Percentiles rank a stretch among this genome's conserved stretches.
These are phyloP conservation scores for Xanthorhoe spadicearia DNA, from an alignment of 2,888 invertebrate species.

Conservation along the genomic window DNA sequence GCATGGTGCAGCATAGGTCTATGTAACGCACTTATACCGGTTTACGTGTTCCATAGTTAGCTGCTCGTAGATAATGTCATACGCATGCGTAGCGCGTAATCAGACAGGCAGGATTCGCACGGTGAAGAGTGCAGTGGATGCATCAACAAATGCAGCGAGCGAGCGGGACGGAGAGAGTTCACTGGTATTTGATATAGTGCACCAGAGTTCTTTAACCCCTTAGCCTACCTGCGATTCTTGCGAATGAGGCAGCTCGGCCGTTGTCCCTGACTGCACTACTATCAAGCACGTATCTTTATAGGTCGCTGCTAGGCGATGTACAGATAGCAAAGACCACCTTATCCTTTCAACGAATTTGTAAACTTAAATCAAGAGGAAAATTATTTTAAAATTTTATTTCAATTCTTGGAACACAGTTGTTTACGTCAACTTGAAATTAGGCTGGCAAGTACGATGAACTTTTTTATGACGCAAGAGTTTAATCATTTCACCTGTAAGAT, in stretches of 20 bases:
- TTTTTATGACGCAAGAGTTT: slow-evolving; percentile 20
- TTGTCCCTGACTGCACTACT: slow-evolving; percentile 82
- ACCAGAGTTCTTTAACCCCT: slow-evolving; percentile 84
- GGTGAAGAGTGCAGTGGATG: slow-evolving; percentile 72
- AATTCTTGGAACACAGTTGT: slow-evolving; percentile 25
- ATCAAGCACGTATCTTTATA: slow-evolving; percentile 81
- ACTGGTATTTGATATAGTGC: slow-evolving; percentile 85
- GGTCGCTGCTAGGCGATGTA: slow-evolving; percentile 74
- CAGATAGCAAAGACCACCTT: slow-evolving; percentile 55
- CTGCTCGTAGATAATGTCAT: slow-evolving; percentile 73
- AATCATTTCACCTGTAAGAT: slow-evolving; percentile 9
- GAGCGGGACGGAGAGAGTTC: slow-evolving; percentile 78
- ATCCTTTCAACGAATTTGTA: background rate
- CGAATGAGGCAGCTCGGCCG: slow-evolving; percentile 83
- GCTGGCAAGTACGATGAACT: slow-evolving; percentile 27
- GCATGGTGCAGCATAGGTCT: slow-evolving; percentile 47
- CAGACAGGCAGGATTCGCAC: slow-evolving; percentile 83
- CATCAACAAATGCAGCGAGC: slow-evolving; percentile 70
- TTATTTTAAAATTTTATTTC: slow-evolving; percentile 2
- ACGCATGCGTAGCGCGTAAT: slow-evolving; percentile 81
- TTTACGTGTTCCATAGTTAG: slow-evolving; percentile 64
- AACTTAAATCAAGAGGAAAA: slow-evolving; percentile 22
- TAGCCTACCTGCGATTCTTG: slow-evolving; percentile 85
- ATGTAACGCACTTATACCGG: slow-evolving; percentile 59
- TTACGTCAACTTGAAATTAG: slow-evolving; percentile 29